Base-by-base conservation (phyloP, 2,888 invertebrate genomes). In the Trachelus stipa region DNA sequence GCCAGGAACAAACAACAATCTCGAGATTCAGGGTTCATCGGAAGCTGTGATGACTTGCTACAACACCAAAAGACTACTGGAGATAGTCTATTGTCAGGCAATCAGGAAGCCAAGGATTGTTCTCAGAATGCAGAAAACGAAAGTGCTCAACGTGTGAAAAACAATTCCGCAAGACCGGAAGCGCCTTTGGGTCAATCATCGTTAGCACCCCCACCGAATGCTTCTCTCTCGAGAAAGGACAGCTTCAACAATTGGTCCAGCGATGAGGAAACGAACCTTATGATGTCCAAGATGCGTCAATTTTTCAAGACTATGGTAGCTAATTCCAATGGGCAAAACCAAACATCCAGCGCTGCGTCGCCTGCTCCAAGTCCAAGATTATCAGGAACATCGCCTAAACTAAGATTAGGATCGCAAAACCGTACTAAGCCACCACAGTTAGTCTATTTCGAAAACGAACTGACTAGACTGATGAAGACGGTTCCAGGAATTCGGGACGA, bases 241-340 rank as follows among this genome's bases (percentile, higher is more conserved):
- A 97, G 97, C 90, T 97, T 97, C 92, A 97, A 97, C 90, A 97
- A 97, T 88, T 98, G 97, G 97, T 97, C 97, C 82, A 97, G 97
- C 4, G 97, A 98, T 88, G 98, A 98, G 90, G 98, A 98, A 92
- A 98, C 97, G 3, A 98, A 98, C 91, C 92, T 97, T 73, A 98
- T 98, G 97, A 98, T 98, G 97, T 96, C 96, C 68, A 97, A 97
- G 92, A 97, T 98, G 97, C 93, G 97, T 2, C 97, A 97, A 86
- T 97, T 98, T 91, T 97, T 98, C 91, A 97, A 97, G 92, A 97
- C 97, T 76, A 96, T 98, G 94, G 95, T 97, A n/a, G 96, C 96
- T 68, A 93, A 92, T 78, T 92, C 93, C 9, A 92, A 91, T 78
- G 88, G 89, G 12, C 88, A 91, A 69, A 88, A 85, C 76, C 87